Evolutionary conservation across 2,888 invertebrate genomes (phyloP), one percentile per base, ranked within the genome.

Genomic region (Slavum lentiscoides): DNA sequence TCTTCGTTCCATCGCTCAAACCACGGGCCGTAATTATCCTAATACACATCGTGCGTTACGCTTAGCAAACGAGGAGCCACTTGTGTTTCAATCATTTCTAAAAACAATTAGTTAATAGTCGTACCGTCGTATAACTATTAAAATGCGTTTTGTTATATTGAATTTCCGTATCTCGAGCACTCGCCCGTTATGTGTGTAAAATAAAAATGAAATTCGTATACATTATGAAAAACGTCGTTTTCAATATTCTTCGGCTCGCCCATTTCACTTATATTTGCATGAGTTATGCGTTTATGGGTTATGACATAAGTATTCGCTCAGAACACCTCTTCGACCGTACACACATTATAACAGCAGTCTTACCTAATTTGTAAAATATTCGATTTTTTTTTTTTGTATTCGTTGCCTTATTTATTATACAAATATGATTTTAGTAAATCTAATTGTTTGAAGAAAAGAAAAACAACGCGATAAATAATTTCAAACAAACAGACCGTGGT

Each of bases 321-420:
- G 55, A 66, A 74, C 30, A 30, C 64, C 17, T 55, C 74, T 74
- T 74, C 64, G 37, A 23, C 11, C 74, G 7, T 55, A 39, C 17
- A 55, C 30, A 21, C 30, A 30, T 30, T 30, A 30, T 74, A 53
- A 19, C 37, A 64, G 30, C n/a, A 39, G 55, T 39, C 53, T 74
- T 74, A 37, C 74, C n/a, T 66, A 74, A 74, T 64, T 66, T 64
- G 53, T n/a, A 23, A 21, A 66, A 74, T 66, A 74, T 74, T 74
- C 37, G 37, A 53, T 11, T 64, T 64, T 64, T 17, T 2, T 30
- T 64, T 64, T 30, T 53, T 53, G 9, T 43, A 23, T 21, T 49
- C 61, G 17, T 73, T 13, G 23, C 19, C 6, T 73, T 61, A 13
- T 74, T 74, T 1, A 53, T 64, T 53, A 53, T 53, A 64, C n/a